Evolutionary conservation across 2,113 vertebrate species (phyloP).

Genomic region (Pycnonotus jocosus): DNA sequence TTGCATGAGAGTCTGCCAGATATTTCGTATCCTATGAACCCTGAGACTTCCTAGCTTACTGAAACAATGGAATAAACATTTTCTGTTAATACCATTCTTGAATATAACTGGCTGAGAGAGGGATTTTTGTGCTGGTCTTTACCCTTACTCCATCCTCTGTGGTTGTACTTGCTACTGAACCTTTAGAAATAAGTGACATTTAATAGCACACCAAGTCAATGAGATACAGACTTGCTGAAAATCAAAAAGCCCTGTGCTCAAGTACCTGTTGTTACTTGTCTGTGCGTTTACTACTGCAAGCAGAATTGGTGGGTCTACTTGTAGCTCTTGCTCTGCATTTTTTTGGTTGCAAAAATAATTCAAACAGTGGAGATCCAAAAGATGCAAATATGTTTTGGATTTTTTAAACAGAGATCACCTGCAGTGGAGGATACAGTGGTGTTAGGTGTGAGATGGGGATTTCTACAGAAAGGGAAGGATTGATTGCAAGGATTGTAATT

Average conservation of each 20-base stretch:
- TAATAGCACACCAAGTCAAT: neutral
- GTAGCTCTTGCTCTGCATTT: neutral
- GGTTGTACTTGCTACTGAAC: neutral
- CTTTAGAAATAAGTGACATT: neutral
- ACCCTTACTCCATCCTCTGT: neutral
- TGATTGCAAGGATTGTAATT: neutral
- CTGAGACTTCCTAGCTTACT: neutral
- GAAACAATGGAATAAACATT: neutral
- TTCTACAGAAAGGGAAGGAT: neutral
- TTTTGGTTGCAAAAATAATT: neutral
- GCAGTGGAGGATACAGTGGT: neutral
- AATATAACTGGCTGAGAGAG: neutral
- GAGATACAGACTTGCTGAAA: neutral
- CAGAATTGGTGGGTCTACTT: neutral
- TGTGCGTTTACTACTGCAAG: neutral
- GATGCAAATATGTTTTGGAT: fast-evolving
- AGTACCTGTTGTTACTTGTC: neutral
- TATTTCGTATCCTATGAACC: neutral
- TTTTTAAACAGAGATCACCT: neutral
- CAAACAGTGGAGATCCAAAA: neutral
- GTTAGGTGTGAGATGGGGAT: neutral
- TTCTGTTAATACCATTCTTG: neutral
- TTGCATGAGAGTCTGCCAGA: neutral
- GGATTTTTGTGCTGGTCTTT: neutral
- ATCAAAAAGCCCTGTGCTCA: neutral